Base-by-base conservation (phyloP, 2,888 invertebrate genomes). In the Orgyia antiqua region DNA sequence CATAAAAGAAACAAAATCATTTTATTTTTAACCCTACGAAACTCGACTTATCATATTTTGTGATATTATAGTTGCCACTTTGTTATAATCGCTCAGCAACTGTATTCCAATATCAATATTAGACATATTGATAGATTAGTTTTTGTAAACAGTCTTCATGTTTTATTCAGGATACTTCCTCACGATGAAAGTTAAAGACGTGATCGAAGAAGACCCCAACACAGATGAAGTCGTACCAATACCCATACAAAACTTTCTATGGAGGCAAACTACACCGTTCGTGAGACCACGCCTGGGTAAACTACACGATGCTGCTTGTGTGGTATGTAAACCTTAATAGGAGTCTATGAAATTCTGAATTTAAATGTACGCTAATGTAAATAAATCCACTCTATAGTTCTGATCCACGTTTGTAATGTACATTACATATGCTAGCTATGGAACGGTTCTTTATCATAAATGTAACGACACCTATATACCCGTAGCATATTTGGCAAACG, bases 221-320 rank as follows among this genome's bases (percentile, higher is more conserved):
- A 89, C 89, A 47, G 95, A 95, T 59, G 92, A 94, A 61, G 89
- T 92, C 33, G 88, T 99, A 41, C 99, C 99, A 1, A 93, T 98
- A 43, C 96, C 98, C 1, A 96, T 99, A 38, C 99, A 99, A 83
- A 94, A 96, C 58, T 99, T 98, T 83, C 89, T 99, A 40, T 99
- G 99, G 99, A 90, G 96, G 56, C 98, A 98, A 87, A 95, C 97
- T 44, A 97, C 98, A 45, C 98, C 99, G 7, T 99, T 99, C 73
- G 96, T 98, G 36, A 90, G 97, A 50, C 97, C 98, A 7, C 95
- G 97, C 74, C 89, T 98, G 44, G 97, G 98, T 50, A 98, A 98
- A 82, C 89, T 97, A 18, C 98, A 98, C 73, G 99, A 99, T 83
- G 96, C 98, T 12, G 94, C 97, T 38, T 98, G 98, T 83, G 94